phyloP scores from a whole-genome alignment of 2,888 invertebrate genomes.

The Xestoiulus laeticollis region DNA sequence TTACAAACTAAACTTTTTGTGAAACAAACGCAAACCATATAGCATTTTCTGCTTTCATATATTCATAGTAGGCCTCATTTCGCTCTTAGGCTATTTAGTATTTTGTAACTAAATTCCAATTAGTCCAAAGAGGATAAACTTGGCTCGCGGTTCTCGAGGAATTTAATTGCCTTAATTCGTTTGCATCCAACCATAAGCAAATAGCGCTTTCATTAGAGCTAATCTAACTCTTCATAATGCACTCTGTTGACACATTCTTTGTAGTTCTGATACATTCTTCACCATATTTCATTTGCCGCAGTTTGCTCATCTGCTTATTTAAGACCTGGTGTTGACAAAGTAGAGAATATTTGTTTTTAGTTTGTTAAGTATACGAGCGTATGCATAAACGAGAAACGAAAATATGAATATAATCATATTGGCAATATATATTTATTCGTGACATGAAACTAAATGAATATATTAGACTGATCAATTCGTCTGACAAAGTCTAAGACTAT shows the following conservation, averaged over 20 bases:
- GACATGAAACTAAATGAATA: too few species aligned
- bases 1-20: too few species aligned
- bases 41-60: neutral
- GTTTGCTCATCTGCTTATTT: neutral
- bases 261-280: neutral
- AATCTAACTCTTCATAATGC: neutral
- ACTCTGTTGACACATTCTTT: neutral
- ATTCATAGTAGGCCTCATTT: neutral
- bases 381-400: too few species aligned
- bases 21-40: too few species aligned
- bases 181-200: neutral
- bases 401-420: too few species aligned
- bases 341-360: neutral
- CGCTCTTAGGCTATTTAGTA: neutral
- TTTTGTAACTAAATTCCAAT: neutral
- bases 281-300: neutral
- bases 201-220: neutral
- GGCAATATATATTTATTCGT: too few species aligned
- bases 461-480: too few species aligned
- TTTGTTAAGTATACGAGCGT: too few species aligned
- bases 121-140: neutral
- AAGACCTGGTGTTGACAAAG: neutral
- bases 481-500: too few species aligned
- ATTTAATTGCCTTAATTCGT: conserved; percentile 16
- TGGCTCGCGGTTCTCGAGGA: neutral